Percentiles rank a stretch among this genome's conserved stretches.
phyloP scores from a whole-genome alignment of 2,797 vertebrate species.

The Falco biarmicus region DNA sequence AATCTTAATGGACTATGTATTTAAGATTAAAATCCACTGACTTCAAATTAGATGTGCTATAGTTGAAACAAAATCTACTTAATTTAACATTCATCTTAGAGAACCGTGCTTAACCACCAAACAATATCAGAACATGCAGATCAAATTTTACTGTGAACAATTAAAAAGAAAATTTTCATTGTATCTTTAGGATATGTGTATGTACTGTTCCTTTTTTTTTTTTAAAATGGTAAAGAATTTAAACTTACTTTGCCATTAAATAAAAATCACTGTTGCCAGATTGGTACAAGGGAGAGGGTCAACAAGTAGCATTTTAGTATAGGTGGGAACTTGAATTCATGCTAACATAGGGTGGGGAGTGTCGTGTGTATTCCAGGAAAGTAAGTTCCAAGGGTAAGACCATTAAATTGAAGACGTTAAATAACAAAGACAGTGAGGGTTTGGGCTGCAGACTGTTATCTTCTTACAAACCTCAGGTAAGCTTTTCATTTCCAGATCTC shows the following conservation, averaged over 20 bases:
- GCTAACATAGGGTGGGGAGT: slow-evolving; percentile 76
- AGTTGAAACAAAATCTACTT: slow-evolving; percentile 43
- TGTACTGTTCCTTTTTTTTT: neutral
- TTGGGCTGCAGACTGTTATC: slow-evolving; percentile 79
- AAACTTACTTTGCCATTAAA: slow-evolving; percentile 19
- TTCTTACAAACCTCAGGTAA: slow-evolving; percentile 56
- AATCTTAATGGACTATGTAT: slow-evolving; percentile 34
- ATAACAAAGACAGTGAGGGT: slow-evolving; percentile 72
- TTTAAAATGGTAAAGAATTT: neutral
- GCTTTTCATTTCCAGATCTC: neutral
- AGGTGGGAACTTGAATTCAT: slow-evolving; percentile 81
- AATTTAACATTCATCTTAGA: slow-evolving; percentile 64
- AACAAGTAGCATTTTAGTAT: slow-evolving; percentile 83
- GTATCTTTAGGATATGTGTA: slow-evolving; percentile 52
- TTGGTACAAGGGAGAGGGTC: slow-evolving; percentile 92
- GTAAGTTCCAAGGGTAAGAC: slow-evolving; percentile 79
- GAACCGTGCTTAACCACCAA: slow-evolving; percentile 75
- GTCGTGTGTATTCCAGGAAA: slow-evolving; percentile 73
- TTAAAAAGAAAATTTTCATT: slow-evolving; percentile 30
- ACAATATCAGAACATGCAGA: slow-evolving; percentile 77
- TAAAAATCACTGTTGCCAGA: slow-evolving; percentile 84
- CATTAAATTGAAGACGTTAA: slow-evolving; percentile 76
- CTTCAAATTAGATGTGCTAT: slow-evolving; percentile 28
- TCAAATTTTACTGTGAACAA: slow-evolving; percentile 38
- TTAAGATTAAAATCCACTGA: slow-evolving; percentile 38